Base-by-base conservation (phyloP, 2,797 vertebrate species). In the Lagodon rhomboides region DNA sequence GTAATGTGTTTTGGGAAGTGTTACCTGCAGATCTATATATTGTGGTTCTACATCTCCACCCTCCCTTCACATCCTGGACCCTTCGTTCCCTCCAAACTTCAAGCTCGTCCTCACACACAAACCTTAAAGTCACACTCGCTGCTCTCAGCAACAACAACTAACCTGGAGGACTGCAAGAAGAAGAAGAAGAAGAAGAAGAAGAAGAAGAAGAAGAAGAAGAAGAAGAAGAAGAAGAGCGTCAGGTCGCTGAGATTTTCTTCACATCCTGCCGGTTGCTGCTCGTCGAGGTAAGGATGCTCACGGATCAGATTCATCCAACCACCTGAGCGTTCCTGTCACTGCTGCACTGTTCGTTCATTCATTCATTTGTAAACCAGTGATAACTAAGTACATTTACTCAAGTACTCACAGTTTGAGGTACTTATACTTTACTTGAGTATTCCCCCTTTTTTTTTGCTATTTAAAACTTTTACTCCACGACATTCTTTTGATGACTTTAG, bases 21-120 rank as follows among this genome's bases (percentile, higher is more conserved):
- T 0, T 3, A 27, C 4, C 60, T 69, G 49, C 64, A 80, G 51
- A 17, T 91, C 88, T 88, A 82, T 8, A 12, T 30, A n/a, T 11
- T 83, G 79, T 83, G 68, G 63, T 27, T 91, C 86, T 89, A 81
- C 1, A 7, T 10, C 49, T 6, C 20, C 56, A 20, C 27, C 8
- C 43, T 6, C 23, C 10, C 75, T 68, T 60, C 30, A 30, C 0
- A 64, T 76, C 79, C 76, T 73, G 77, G 61, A 65, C 34, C 67
- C 77, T 17, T 2, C 58, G 10, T 76, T n/a, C 15, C 55, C 66
- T 43, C 67, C 34, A 66, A 44, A 68, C 51, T 16, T 72, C 8
- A 63, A 47, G 27, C 70, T 25, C 67, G 58, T 54, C 49, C 38
- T 55, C 53, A 63, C 22, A 64, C 27, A 61, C 60, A 25, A 4